Conservation (phyloP, 2,113 vertebrate genomes). For the Otolemur garnettii region DNA sequence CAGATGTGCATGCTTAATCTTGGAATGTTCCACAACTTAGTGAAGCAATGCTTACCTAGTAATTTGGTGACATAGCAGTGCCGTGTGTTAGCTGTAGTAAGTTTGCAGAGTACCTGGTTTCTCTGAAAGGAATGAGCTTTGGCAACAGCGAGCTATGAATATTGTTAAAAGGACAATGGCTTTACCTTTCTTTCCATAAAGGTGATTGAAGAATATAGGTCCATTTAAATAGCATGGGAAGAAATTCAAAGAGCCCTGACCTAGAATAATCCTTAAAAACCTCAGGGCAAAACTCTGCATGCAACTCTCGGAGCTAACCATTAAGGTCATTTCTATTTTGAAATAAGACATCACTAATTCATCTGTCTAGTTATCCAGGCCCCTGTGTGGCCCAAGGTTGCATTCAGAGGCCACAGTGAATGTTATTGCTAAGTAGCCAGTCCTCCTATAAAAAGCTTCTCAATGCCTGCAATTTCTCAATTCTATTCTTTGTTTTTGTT, state of each 20-base stretch:
- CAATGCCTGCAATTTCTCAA: neutral
- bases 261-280: conserved; percentile 5
- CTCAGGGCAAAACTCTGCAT: neutral
- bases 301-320: neutral
- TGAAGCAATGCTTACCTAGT: neutral
- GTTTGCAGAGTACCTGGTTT: neutral
- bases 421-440: neutral
- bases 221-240: neutral
- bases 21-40: neutral
- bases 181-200: conserved; percentile 19
- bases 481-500: neutral
- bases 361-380: neutral
- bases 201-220: neutral
- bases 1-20: neutral
- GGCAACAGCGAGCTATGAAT: neutral
- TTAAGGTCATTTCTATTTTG: neutral
- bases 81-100: neutral
- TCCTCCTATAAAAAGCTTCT: neutral
- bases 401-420: neutral
- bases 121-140: neutral
- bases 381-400: neutral
- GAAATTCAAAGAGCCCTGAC: neutral
- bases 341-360: neutral
- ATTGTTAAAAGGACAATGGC: neutral
- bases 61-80: neutral